Evolutionary conservation across 2,797 vertebrate genomes (phyloP).

Genomic region (Crossoptilon crossoptilon): DNA sequence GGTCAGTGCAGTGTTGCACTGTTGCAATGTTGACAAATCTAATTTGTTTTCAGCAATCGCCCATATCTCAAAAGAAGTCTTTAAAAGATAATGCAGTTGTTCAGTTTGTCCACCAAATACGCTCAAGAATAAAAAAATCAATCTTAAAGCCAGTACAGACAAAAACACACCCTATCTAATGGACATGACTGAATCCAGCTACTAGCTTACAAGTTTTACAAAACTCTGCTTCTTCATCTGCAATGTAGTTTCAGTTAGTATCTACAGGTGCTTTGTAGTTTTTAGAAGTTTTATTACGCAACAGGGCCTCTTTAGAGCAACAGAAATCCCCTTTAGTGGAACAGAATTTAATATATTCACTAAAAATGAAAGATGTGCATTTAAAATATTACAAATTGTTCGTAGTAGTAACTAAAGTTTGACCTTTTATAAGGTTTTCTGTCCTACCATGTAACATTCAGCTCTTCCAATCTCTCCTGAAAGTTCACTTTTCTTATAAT

Average conservation of each 20-base stretch:
- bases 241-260: neutral
- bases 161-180: neutral
- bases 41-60: neutral
- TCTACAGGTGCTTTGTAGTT: neutral
- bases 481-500: neutral
- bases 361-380: neutral
- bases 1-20: neutral
- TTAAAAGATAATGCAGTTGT: neutral
- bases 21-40: neutral
- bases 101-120: neutral
- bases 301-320: neutral
- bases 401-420: neutral
- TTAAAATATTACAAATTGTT: neutral
- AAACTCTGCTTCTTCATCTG: neutral
- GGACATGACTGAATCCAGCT: neutral
- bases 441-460: neutral
- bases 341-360: neutral
- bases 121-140: neutral
- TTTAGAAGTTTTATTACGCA: neutral
- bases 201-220: neutral
- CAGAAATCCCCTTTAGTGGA: neutral
- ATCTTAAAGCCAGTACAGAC: neutral
- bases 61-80: neutral
- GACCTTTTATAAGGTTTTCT: neutral
- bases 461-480: neutral